phyloP scores from a whole-genome alignment of 1,140 invertebrate species.

The Drosophila kanapiae region DNA sequence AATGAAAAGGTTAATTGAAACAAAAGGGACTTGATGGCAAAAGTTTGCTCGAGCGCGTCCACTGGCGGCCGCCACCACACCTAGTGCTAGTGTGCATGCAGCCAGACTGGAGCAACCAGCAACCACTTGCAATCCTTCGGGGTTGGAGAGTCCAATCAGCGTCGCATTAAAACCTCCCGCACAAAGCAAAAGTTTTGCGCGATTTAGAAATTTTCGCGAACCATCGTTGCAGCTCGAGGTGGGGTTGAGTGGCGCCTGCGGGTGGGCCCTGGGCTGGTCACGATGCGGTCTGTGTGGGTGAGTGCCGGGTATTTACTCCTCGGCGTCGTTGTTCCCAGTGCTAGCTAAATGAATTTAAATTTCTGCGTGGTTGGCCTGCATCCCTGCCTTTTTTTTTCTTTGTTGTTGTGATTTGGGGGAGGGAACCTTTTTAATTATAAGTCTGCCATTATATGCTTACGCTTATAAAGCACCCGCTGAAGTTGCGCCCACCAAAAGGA shows the following conservation, averaged over 20 bases:
- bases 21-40: constrained; percentile 79
- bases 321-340: no score
- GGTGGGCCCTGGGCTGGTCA: constrained; percentile 11
- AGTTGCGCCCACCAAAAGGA: neutral
- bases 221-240: constrained; percentile 3
- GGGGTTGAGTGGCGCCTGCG: neutral
- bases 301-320: constrained; percentile 39
- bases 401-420: neutral
- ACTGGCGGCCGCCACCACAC: constrained; percentile 50
- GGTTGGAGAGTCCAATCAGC: constrained; percentile 49
- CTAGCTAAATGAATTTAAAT: constrained; percentile 49
- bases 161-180: constrained; percentile 67
- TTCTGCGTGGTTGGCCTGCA: constrained; percentile 33
- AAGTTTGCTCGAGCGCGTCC: constrained; percentile 71
- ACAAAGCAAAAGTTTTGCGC: constrained; percentile 73
- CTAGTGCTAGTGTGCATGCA: neutral
- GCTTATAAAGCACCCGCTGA: constrained; percentile 18
- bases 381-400: neutral
- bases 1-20: constrained; percentile 84
- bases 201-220: constrained; percentile 67
- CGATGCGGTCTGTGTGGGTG: constrained; percentile 26
- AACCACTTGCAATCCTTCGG: constrained; percentile 7
- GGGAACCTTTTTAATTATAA: constrained; percentile 47
- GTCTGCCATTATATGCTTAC: constrained; percentile 44
- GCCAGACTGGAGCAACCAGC: constrained; percentile 4